phyloP scores from a whole-genome alignment of 1,140 invertebrate species.

The Mizuhopecten yessoensis region DNA sequence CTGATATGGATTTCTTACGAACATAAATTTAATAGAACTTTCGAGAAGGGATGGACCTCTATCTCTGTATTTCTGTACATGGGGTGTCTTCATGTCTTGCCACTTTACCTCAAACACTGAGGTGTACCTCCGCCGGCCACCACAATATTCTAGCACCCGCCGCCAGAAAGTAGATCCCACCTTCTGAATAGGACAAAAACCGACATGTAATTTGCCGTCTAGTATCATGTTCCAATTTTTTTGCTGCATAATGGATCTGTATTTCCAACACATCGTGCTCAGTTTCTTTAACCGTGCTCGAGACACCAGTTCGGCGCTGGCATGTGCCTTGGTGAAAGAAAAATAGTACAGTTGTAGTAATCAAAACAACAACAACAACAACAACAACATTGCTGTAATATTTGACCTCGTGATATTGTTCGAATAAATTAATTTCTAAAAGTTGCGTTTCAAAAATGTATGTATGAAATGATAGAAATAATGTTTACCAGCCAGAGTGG shows the following conservation, averaged over 20 bases:
- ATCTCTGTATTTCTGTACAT: neutral
- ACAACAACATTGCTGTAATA: no score
- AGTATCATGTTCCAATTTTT: conserved; percentile 43
- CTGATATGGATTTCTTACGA: conserved; percentile 64
- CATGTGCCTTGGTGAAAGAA: neutral
- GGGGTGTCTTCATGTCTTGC: neutral
- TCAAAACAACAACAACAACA: no score
- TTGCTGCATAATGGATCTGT: neutral
- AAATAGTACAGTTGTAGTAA: neutral
- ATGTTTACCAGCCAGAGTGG: neutral
- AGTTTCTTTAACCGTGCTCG: neutral
- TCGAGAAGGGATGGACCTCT: neutral
- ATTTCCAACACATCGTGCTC: neutral
- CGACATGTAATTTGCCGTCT: conserved; percentile 43
- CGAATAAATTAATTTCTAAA: no score
- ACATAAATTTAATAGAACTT: conserved; percentile 59
- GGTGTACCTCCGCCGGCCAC: neutral
- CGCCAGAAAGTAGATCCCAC: conserved; percentile 60
- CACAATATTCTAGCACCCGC: conserved; percentile 50
- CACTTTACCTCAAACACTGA: conserved; percentile 41
- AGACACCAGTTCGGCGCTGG: neutral
- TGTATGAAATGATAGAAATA: no score
- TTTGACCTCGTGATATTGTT: no score
- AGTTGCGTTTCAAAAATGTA: no score
- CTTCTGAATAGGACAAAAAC: conserved; percentile 63